Evolutionary conservation across 1,140 invertebrate species (phyloP).

Genomic region (Euglossa dilemma): DNA sequence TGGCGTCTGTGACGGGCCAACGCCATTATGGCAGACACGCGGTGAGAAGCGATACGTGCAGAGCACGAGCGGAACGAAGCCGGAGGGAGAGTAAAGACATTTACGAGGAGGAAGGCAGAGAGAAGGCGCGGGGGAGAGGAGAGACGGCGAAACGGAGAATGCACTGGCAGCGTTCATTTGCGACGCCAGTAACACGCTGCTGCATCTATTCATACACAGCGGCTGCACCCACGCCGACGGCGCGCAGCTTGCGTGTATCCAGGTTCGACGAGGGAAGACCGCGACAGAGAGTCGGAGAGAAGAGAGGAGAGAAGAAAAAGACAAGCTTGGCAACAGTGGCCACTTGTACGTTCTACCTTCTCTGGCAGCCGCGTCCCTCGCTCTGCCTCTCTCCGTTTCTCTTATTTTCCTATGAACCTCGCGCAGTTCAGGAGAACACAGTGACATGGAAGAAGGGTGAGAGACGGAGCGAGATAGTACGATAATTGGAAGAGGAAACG

Average conservation of each 20-base stretch:
- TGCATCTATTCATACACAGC: conserved; percentile 70
- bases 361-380: background rate
- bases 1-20: conserved; percentile 65
- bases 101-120: conserved; percentile 32
- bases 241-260: conserved; percentile 55
- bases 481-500: conserved; percentile 74
- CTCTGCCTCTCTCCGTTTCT: conserved; percentile 5
- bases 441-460: conserved; percentile 49
- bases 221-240: conserved; percentile 57
- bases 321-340: conserved; percentile 75
- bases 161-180: conserved; percentile 61
- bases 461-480: conserved; percentile 73
- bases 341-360: conserved; percentile 52
- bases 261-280: conserved; percentile 46
- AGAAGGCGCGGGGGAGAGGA: conserved; percentile 29
- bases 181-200: conserved; percentile 62
- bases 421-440: conserved; percentile 25
- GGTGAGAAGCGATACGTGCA: conserved; percentile 55
- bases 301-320: conserved; percentile 41
- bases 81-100: conserved; percentile 52
- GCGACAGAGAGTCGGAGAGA: conserved; percentile 30
- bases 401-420: conserved; percentile 7
- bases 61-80: conserved; percentile 43
- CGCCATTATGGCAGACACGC: conserved; percentile 72
- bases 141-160: conserved; percentile 53